phyloP scores from a whole-genome alignment of 2,888 invertebrate species.

The Phlogophora meticulosa region DNA sequence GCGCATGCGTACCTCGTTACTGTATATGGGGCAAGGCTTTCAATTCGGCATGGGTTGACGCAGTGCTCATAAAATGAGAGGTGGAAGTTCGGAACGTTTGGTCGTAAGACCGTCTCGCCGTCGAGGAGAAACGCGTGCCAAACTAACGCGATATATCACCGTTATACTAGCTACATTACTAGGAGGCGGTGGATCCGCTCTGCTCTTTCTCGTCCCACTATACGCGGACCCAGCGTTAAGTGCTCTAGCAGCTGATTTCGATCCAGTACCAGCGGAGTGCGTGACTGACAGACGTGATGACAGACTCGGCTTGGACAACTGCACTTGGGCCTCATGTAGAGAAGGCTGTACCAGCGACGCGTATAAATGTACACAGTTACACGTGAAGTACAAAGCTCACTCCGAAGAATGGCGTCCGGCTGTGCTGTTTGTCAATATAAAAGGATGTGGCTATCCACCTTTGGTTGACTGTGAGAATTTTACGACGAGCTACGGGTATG shows the following conservation, averaged over 20 bases:
- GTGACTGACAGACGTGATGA: conserved; percentile 94
- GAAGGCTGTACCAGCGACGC: conserved; percentile 96
- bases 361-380: conserved; percentile 93
- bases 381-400: conserved; percentile 91
- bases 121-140: conserved; percentile 85
- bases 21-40: conserved; percentile 71
- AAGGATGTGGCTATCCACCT: conserved; percentile 96
- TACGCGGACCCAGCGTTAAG: conserved; percentile 90
- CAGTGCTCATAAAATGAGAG: conserved; percentile 85
- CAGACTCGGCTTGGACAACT: conserved; percentile 94
- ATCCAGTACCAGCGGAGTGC: conserved; percentile 94
- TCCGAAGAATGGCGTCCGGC: conserved; percentile 90
- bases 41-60: conserved; percentile 87
- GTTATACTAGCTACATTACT: conserved; percentile 85
- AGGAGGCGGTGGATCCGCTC: conserved; percentile 86
- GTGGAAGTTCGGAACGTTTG: conserved; percentile 88
- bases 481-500: conserved; percentile 93
- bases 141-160: conserved; percentile 86
- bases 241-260: conserved; percentile 94
- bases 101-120: conserved; percentile 84
- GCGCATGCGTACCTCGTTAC: conserved; percentile 71
- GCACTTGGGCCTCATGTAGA: conserved; percentile 95
- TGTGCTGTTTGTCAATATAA: conserved; percentile 94
- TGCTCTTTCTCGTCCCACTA: conserved; percentile 88
- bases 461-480: conserved; percentile 94